Percentiles rank a stretch among this genome's conserved stretches.
Conservation (phyloP, 2,113 vertebrate genomes). For the Promerops cafer region DNA sequence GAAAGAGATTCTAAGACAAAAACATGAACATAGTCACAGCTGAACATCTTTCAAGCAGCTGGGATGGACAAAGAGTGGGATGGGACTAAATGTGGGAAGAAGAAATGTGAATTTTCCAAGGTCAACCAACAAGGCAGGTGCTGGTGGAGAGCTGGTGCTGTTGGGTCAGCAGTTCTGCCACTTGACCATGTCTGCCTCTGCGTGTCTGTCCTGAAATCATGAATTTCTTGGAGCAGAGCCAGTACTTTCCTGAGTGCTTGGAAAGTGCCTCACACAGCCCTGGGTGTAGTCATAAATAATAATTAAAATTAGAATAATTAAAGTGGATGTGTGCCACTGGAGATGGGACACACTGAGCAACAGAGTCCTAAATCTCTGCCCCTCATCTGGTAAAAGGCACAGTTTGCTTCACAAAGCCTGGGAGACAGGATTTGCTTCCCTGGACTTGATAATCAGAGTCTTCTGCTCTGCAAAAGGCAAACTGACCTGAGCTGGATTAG, state of each 20-base stretch:
- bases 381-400: background rate
- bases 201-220: background rate
- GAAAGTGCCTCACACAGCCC: background rate
- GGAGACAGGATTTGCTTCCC: background rate
- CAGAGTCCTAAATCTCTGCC: background rate
- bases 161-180: background rate
- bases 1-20: background rate
- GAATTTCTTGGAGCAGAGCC: constrained; percentile 29
- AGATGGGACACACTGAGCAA: background rate
- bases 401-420: background rate
- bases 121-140: background rate
- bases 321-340: background rate
- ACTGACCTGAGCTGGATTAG: background rate
- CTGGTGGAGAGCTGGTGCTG: background rate
- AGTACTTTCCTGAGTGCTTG: background rate
- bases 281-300: background rate
- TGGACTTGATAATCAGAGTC: background rate
- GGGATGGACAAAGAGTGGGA: background rate
- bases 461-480: background rate
- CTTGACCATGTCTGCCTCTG: background rate
- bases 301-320: background rate
- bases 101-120: background rate
- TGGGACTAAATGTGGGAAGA: background rate
- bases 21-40: fast-evolving
- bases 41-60: background rate